Evolutionary conservation across 2,113 vertebrate species (phyloP), one percentile per base, ranked within the genome.

Genomic region (Chaetorhynchus papuensis): DNA sequence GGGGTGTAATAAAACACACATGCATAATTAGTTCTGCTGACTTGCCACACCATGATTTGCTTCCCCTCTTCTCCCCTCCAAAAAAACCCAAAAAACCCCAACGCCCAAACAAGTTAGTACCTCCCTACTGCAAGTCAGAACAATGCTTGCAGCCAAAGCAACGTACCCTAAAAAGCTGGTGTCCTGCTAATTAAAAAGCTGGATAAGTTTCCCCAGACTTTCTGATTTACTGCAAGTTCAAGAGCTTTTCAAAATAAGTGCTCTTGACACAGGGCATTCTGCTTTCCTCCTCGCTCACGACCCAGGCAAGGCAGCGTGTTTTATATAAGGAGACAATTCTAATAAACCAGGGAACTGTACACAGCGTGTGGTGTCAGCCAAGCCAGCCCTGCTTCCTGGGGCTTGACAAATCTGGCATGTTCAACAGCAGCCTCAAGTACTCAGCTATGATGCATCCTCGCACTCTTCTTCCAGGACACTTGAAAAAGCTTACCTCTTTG

Each of bases 401-500:
- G 64, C 72, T 66, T 86, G 47, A 78, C 57, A 68, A 83, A 81
- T 83, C 83, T 42, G 72, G 71, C 33, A 42, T 0, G 13, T 39
- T 83, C 83, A 94, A 42, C 45, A 52, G 66, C 64, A 81, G 79
- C 65, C 64, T 90, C 44, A 86, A 63, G 71, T 63, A 60, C 56
- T 77, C 39, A 41, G 37, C 57, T 41, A 35, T 14, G n/a, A 75
- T 47, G 53, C 17, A 13, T 56, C 61, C 89, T 83, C 2, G 3
- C 14, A 24, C 16, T 56, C 44, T 68, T 90, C 35, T 65, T 71
- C 81, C 80, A 79, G 75, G 66, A 93, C 78, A 50, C 84, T 42
- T 64, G 61, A 71, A 89, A 84, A 74, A 72, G 75, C 94, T 96
- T 93, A 97, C 96, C 93, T 94, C 76, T 93, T 86, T 74, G 77